These are phyloP conservation scores for Brachionus asplanchnoidis DNA, from an alignment of 1,140 invertebrate genomes.

Conservation along the genomic window DNA sequence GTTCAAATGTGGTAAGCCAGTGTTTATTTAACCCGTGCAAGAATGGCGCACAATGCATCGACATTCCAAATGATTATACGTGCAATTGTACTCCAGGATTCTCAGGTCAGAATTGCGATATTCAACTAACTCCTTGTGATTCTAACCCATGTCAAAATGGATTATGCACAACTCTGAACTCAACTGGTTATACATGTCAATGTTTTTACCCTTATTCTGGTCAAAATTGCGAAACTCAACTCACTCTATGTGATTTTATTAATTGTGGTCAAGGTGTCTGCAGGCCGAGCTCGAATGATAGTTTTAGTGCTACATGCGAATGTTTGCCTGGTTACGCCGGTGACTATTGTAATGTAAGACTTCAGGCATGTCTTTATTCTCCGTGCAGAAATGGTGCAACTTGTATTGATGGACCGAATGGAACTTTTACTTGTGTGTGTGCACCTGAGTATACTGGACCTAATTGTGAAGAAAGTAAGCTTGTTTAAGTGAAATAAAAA, in stretches of 20 bases:
- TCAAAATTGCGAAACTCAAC: constrained; percentile 6
- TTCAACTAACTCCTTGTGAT: not conserved
- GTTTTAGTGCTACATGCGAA: constrained; percentile 11
- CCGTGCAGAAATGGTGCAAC: constrained; percentile 35
- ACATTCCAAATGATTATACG: not conserved
- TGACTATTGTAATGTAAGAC: constrained; percentile 87
- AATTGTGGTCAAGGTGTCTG: not conserved
- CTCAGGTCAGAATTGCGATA: constrained; percentile 4
- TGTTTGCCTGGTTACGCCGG: constrained; percentile 78
- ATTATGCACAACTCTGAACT: not conserved
- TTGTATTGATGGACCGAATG: not conserved
- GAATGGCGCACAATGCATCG: not conserved
- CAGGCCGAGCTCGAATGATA: not conserved
- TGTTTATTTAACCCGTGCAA: constrained; percentile 7
- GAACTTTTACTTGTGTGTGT: not conserved
- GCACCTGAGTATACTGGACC: not conserved
- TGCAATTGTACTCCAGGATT: constrained; percentile 12
- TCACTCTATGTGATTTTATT: not conserved
- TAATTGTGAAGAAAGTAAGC: constrained; percentile 55
- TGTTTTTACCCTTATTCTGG: constrained; percentile 2
- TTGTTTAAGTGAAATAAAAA: not conserved
- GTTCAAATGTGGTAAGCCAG: constrained; percentile 31
- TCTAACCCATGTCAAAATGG: constrained; percentile 7
- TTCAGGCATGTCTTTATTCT: constrained; percentile 44
- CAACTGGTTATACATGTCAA: not conserved